Conservation (phyloP, 2,888 invertebrate genomes). For the Agonopterix heracliana region DNA sequence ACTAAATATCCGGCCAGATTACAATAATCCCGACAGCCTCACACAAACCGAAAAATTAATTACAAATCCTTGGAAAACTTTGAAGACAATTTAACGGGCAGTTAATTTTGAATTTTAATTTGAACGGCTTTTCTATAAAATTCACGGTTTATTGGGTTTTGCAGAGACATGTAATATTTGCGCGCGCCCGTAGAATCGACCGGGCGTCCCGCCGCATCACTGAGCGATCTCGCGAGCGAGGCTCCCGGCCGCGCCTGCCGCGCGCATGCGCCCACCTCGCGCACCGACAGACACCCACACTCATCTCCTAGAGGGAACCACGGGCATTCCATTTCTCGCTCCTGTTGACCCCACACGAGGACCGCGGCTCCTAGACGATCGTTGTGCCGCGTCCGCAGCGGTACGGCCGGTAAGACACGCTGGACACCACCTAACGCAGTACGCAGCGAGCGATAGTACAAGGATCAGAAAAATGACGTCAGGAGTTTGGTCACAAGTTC, state of each 20-base stretch:
- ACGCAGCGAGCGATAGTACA: constrained; percentile 29
- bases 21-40: neutral
- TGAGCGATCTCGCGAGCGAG: constrained; percentile 48
- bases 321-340: constrained; percentile 1
- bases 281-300: constrained; percentile 11
- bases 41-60: neutral
- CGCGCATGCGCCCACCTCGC: constrained; percentile 24
- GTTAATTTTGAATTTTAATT: constrained; percentile 5
- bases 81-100: neutral
- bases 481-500: constrained; percentile 22
- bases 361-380: constrained; percentile 8
- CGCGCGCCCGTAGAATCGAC: constrained; percentile 67
- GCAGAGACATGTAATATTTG: constrained; percentile 26
- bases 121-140: constrained; percentile 20
- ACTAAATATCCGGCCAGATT: constrained; percentile 14
- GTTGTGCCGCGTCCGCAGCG: constrained; percentile 28
- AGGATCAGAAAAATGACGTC: constrained; percentile 40
- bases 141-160: constrained; percentile 42
- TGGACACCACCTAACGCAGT: constrained; percentile 16
- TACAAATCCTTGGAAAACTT: neutral
- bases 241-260: constrained; percentile 43
- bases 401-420: constrained; percentile 15
- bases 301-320: neutral
- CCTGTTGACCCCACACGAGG: neutral
- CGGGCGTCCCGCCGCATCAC: constrained; percentile 70